Percentiles rank a stretch among this genome's conserved stretches.
Conservation (phyloP, 2,113 vertebrate genomes). For the Ictidomys tridecemlineatus region DNA sequence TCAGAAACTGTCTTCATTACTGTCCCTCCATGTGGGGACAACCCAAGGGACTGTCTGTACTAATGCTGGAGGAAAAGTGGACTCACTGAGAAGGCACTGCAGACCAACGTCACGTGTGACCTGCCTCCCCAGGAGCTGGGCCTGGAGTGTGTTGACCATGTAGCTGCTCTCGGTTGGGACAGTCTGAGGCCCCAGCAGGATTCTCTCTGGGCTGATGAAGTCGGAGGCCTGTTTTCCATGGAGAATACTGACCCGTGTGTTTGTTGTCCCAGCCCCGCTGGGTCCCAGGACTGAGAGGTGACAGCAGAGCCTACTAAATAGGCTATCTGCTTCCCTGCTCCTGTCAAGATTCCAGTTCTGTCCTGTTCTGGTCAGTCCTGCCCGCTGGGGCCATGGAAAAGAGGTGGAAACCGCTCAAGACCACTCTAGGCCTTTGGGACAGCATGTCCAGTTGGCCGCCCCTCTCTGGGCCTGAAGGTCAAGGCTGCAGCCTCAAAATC, state of each 20-base stretch:
- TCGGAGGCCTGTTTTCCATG: background rate
- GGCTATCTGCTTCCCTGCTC: background rate
- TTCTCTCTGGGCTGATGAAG: background rate
- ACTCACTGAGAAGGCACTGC: rapidly evolving
- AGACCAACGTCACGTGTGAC: rapidly evolving
- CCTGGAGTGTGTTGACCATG: rapidly evolving
- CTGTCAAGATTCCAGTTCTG: background rate
- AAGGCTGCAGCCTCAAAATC: background rate
- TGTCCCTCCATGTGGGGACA: background rate
- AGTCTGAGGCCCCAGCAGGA: background rate
- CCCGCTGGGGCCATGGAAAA: background rate
- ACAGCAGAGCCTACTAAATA: background rate
- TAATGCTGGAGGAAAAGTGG: too few relatives aligned
- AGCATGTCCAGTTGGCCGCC: rapidly evolving
- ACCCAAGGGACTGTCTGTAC: background rate
- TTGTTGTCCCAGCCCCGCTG: background rate
- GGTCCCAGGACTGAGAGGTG: background rate
- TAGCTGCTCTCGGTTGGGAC: rapidly evolving
- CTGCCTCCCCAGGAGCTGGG: background rate
- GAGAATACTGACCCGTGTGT: background rate
- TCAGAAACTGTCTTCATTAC: rapidly evolving
- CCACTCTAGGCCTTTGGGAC: background rate
- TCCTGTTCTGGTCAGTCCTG: background rate
- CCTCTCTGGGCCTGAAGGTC: background rate
- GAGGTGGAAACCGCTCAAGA: background rate